These are phyloP conservation scores for Fregetta grallaria DNA, from an alignment of 2,113 vertebrate genomes.

Conservation along the genomic window DNA sequence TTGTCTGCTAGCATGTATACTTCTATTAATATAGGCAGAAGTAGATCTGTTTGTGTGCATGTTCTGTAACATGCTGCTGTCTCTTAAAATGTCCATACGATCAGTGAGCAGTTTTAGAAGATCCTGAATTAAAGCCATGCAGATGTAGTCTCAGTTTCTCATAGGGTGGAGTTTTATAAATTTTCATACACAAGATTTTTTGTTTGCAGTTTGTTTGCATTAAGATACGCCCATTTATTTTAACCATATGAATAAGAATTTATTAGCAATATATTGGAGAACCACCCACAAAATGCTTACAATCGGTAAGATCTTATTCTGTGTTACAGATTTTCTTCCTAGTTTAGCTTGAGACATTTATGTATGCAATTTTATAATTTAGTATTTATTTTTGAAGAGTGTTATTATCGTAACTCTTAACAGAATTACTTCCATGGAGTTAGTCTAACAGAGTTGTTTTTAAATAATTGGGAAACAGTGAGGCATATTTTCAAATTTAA, in stretches of 20 bases:
- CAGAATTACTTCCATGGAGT: not conserved
- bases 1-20: not conserved
- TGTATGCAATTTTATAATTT: not conserved
- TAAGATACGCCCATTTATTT: not conserved
- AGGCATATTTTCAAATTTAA: not conserved
- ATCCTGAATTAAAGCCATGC: not conserved
- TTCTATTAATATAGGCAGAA: not conserved
- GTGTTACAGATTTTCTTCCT: not conserved
- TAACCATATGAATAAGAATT: not conserved
- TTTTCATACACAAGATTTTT: not conserved
- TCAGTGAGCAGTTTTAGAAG: not conserved
- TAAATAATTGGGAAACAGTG: not conserved
- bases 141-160: not conserved
- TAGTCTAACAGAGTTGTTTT: not conserved
- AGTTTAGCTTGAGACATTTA: not conserved
- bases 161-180: not conserved
- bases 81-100: not conserved
- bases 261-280: not conserved
- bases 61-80: not conserved
- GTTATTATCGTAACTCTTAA: not conserved
- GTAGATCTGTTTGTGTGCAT: not conserved
- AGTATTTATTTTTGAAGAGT: not conserved
- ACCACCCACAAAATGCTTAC: not conserved
- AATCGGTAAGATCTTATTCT: not conserved
- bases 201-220: not conserved